These are phyloP conservation scores for Drosophila mettleri DNA, from an alignment of 2,888 invertebrate species.

Conservation along the genomic window DNA sequence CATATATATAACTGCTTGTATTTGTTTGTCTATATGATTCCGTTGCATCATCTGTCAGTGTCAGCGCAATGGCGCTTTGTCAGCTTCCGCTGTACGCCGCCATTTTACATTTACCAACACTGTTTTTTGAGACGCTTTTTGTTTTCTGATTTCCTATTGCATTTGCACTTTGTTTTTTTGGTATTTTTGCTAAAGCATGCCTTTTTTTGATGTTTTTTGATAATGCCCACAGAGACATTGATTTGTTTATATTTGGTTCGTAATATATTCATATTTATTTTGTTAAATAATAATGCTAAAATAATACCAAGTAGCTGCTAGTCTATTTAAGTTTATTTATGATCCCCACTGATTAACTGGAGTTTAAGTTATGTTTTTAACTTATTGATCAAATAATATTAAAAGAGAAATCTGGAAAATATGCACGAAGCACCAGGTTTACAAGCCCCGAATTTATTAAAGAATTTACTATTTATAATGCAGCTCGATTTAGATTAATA, in stretches of 20 bases:
- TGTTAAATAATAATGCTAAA: background rate
- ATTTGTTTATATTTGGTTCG: conserved; percentile 28
- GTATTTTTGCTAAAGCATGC: conserved; percentile 14
- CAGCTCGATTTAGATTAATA: background rate
- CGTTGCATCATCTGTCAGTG: conserved; percentile 77
- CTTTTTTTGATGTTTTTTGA: conserved; percentile 21
- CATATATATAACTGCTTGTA: background rate
- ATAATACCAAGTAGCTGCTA: background rate
- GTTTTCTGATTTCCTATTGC: conserved; percentile 36
- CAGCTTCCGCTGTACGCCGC: conserved; percentile 72
- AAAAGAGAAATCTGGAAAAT: background rate
- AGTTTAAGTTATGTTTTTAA: background rate
- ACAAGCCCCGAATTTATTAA: background rate
- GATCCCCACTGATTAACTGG: background rate
- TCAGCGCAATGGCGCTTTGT: conserved; percentile 77
- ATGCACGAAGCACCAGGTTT: background rate
- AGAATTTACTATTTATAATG: background rate
- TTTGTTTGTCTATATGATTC: conserved; percentile 24
- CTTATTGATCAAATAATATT: background rate
- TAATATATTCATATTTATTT: conserved; percentile 3
- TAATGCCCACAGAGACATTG: conserved; percentile 23
- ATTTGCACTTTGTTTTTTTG: conserved; percentile 4
- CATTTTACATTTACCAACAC: conserved; percentile 57
- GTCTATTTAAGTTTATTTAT: background rate
- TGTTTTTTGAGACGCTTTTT: conserved; percentile 17